A percentile compares a stretch with the other conserved stretches of the same genome.
phyloP scores from a whole-genome alignment of 1,140 invertebrate species.

The Ostrea denselamellosa region DNA sequence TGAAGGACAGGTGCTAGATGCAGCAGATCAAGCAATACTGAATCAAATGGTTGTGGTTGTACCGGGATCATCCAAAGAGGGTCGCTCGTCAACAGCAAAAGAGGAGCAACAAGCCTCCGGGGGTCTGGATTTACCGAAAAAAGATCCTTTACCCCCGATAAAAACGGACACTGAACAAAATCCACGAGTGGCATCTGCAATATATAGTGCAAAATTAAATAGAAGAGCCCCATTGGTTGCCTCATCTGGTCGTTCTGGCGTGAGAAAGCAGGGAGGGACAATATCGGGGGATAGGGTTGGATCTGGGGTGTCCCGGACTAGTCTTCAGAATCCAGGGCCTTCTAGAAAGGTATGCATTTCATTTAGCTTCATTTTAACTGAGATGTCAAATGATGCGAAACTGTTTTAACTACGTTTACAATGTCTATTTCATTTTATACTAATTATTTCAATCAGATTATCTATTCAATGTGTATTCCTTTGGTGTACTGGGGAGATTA shows the following conservation, averaged over 20 bases:
- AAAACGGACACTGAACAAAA: constrained; percentile 38
- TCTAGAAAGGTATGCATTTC: neutral
- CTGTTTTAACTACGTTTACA: neutral
- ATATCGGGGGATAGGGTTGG: neutral
- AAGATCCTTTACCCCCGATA: constrained; percentile 52
- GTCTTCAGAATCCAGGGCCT: neutral
- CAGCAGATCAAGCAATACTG: constrained; percentile 42
- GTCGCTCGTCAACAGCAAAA: constrained; percentile 33
- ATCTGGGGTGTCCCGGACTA: neutral
- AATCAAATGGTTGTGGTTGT: constrained; percentile 48
- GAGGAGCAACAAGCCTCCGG: neutral
- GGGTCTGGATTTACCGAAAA: constrained; percentile 29
- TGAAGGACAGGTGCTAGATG: constrained; percentile 40
- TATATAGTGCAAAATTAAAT: constrained; percentile 53
- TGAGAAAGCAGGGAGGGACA: neutral
- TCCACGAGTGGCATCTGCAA: constrained; percentile 26
- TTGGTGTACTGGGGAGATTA: neutral
- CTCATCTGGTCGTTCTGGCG: constrained; percentile 11
- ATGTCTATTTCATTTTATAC: neutral
- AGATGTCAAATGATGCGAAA: neutral
- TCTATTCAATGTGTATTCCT: neutral
- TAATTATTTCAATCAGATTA: neutral
- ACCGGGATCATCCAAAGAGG: constrained; percentile 43
- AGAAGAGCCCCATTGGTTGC: constrained; percentile 39
- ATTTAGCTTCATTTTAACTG: neutral